Conservation (phyloP, 2,113 vertebrate genomes). For the Nestor notabilis region DNA sequence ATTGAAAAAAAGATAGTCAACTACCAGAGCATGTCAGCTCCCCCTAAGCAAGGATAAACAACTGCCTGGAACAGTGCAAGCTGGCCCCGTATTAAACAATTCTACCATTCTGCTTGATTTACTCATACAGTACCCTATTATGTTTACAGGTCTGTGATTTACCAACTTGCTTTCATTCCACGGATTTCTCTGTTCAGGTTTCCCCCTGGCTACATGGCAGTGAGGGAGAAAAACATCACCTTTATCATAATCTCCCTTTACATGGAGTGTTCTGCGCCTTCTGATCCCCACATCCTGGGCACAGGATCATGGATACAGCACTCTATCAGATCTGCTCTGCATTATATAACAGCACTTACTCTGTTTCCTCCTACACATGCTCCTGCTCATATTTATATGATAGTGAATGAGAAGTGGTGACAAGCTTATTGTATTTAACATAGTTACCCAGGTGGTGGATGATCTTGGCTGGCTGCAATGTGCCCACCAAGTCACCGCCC, state of each 20-base stretch:
- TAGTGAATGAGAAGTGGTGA: background rate
- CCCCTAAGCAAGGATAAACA: background rate
- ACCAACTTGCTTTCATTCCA: background rate
- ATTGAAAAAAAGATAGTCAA: background rate
- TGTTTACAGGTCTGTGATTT: background rate
- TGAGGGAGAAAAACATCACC: background rate
- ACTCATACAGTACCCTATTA: background rate
- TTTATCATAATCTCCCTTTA: background rate
- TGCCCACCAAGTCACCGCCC: background rate
- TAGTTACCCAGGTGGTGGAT: too few species aligned
- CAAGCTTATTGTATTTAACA: background rate
- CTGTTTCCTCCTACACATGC: background rate
- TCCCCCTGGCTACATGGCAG: background rate
- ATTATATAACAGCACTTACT: background rate
- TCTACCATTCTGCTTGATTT: background rate
- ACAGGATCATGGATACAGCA: background rate
- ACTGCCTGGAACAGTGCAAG: background rate
- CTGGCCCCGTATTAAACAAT: rapidly evolving
- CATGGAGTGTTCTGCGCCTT: background rate
- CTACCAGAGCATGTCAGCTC: background rate
- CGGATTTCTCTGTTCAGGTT: background rate
- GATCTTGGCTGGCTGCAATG: rapidly evolving
- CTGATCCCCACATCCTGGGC: background rate
- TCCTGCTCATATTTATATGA: background rate
- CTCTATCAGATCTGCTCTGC: background rate